Percentiles rank a stretch among this genome's conserved stretches.
Evolutionary conservation across 2,888 invertebrate genomes (phyloP).

Genomic region (Limnephilus auricula): DNA sequence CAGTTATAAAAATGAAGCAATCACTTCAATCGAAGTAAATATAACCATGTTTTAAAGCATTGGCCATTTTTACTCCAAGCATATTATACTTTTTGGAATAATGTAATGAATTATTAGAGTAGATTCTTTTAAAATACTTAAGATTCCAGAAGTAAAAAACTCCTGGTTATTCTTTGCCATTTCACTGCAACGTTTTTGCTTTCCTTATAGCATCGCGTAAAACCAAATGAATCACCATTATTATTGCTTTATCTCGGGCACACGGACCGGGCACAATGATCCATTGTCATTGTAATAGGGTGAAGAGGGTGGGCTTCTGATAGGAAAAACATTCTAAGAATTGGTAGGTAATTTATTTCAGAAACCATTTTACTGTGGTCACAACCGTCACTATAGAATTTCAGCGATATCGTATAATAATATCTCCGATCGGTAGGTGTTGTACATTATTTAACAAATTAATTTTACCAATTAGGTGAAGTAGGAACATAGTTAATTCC

Average conservation of each 20-base stretch:
- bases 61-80: too few relatives aligned
- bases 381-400: neutral
- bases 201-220: too few relatives aligned
- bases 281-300: neutral
- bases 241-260: neutral
- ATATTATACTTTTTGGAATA: too few relatives aligned
- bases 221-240: neutral
- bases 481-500: neutral
- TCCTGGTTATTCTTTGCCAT: too few relatives aligned
- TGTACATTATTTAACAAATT: neutral
- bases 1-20: too few relatives aligned
- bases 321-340: neutral
- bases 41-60: too few relatives aligned
- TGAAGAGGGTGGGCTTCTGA: too few relatives aligned
- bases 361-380: constrained; percentile 7
- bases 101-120: too few relatives aligned
- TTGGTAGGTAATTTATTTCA: neutral
- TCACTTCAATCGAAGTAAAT: too few relatives aligned
- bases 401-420: neutral
- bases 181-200: too few relatives aligned
- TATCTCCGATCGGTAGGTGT: neutral
- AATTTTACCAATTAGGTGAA: neutral
- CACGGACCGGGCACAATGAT: neutral
- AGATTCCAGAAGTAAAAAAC: too few relatives aligned
- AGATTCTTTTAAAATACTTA: too few relatives aligned